phyloP scores from a whole-genome alignment of 2,888 invertebrate species.

The Drosophila lutescens region DNA sequence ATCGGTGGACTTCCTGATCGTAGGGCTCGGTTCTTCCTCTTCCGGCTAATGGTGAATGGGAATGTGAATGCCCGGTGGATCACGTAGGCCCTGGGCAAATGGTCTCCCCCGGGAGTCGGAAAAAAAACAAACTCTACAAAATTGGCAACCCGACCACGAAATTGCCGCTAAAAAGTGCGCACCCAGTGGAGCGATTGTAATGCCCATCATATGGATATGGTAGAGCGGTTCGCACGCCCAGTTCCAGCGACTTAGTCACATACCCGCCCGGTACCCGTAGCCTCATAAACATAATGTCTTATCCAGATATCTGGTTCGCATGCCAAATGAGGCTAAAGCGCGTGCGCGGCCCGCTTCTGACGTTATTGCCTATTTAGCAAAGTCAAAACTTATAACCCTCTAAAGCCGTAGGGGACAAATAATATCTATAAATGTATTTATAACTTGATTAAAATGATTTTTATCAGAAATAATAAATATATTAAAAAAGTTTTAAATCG shows the following conservation, averaged over 20 bases:
- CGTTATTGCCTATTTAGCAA: conserved; percentile 45
- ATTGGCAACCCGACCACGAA: conserved; percentile 52
- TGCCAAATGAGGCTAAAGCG: conserved; percentile 58
- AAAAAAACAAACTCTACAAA: neutral
- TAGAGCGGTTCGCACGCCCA: conserved; percentile 63
- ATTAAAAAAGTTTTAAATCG: too few relatives aligned
- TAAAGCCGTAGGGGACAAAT: conserved; percentile 4
- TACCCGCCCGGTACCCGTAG: conserved; percentile 26
- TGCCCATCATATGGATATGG: conserved; percentile 39
- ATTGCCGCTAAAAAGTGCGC: conserved; percentile 4
- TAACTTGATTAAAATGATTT: too few relatives aligned
- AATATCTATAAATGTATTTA: too few relatives aligned
- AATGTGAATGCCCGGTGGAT: conserved; percentile 20
- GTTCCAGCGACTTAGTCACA: conserved; percentile 43
- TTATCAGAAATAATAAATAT: too few relatives aligned
- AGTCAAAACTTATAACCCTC: conserved; percentile 39
- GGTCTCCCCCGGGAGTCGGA: conserved; percentile 22
- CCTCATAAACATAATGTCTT: conserved; percentile 43
- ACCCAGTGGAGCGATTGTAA: conserved; percentile 46
- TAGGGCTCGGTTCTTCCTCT: conserved; percentile 31
- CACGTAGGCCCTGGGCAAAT: conserved; percentile 56
- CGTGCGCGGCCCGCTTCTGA: conserved; percentile 60
- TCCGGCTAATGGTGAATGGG: conserved; percentile 38
- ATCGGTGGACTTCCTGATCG: conserved; percentile 38
- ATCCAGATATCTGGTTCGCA: conserved; percentile 45